Evolutionary conservation across 2,113 vertebrate genomes (phyloP).

Genomic region (Ahaetulla prasina): DNA sequence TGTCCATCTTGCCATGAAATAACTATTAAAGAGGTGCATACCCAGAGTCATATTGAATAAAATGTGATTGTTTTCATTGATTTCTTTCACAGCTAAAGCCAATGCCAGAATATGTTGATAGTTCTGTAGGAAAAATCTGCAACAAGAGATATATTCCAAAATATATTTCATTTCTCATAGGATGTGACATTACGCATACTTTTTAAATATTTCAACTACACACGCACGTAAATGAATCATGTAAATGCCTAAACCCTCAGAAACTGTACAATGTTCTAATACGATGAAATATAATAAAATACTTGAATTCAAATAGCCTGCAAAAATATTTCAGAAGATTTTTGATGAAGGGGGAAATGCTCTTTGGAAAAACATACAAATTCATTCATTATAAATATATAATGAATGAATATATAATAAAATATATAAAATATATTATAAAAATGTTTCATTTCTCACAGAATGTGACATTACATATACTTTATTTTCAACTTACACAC

Average conservation of each 20-base stretch:
- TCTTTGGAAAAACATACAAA: not conserved
- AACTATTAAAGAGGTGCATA: not conserved
- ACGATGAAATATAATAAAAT: not conserved
- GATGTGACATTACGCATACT: not conserved
- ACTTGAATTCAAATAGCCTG: not conserved
- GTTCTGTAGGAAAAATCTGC: not conserved
- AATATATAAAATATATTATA: too few relatives aligned
- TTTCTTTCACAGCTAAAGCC: not conserved
- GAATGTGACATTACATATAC: not conserved
- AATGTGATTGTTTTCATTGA: not conserved
- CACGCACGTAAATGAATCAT: not conserved
- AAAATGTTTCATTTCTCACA: not conserved
- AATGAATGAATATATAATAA: too few relatives aligned
- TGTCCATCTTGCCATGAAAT: not conserved
- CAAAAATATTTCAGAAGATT: not conserved
- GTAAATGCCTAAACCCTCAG: not conserved
- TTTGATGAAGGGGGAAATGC: not conserved
- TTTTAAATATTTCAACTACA: not conserved
- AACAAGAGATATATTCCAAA: not conserved
- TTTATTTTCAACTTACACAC: not conserved
- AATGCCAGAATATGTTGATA: not conserved
- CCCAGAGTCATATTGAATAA: not conserved
- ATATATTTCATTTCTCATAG: not conserved
- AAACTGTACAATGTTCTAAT: not conserved
- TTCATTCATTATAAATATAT: too few relatives aligned